These are phyloP conservation scores for Brachionus angularis DNA, from an alignment of 1,140 invertebrate genomes.

Conservation along the genomic window DNA sequence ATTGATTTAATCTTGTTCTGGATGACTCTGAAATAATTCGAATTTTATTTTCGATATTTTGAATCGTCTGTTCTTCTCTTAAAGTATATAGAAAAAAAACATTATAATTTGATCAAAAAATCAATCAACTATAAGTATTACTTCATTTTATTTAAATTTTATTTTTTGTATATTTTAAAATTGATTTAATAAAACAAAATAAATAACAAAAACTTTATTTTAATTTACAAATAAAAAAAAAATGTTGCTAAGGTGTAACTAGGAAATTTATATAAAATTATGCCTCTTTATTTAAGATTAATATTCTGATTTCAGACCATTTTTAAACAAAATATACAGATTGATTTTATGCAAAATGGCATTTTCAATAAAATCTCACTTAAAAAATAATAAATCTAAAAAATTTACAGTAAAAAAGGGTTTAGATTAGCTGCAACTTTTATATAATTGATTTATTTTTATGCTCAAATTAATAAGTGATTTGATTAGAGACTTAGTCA, in stretches of 20 bases:
- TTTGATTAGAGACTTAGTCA: too few relatives aligned
- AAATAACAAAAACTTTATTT: constrained; percentile 33
- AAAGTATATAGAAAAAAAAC: background rate
- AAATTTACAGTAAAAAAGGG: too few relatives aligned
- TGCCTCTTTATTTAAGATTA: too few relatives aligned
- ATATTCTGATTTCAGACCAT: too few relatives aligned
- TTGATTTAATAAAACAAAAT: background rate
- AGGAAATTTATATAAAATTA: background rate
- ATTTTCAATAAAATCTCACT: too few relatives aligned
- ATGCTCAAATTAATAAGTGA: too few relatives aligned
- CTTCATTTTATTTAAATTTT: constrained; percentile 41
- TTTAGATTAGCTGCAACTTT: too few relatives aligned
- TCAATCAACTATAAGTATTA: background rate
- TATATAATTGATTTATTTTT: too few relatives aligned
- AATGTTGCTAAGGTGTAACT: constrained; percentile 24
- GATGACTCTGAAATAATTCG: constrained; percentile 52
- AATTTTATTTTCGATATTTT: constrained; percentile 51
- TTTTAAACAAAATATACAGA: too few relatives aligned
- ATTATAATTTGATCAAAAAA: background rate
- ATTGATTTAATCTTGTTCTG: constrained; percentile 53
- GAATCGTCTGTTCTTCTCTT: constrained; percentile 25
- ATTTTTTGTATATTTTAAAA: constrained; percentile 8
- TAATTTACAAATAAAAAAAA: constrained; percentile 14
- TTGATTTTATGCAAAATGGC: too few relatives aligned
- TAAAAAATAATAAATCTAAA: too few relatives aligned